Percentiles rank a stretch among this genome's conserved stretches.
Evolutionary conservation across 2,113 vertebrate species (phyloP).

Genomic region (Platichthys flesus): DNA sequence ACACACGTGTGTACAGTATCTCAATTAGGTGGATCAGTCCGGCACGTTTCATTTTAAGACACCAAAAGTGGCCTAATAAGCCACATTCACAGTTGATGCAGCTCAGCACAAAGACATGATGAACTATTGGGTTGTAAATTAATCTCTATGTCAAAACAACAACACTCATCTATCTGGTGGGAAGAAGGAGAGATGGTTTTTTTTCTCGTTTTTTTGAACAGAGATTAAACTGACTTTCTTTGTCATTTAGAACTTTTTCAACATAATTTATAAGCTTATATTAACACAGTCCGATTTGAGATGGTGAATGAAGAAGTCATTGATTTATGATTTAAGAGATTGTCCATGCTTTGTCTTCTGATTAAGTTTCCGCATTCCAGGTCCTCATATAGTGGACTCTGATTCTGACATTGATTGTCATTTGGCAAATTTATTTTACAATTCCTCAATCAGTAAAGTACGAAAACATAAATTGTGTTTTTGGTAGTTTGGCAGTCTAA

Average conservation of each 20-base stretch:
- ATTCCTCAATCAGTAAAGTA: too few relatives aligned
- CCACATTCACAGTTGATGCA: conserved; percentile 47
- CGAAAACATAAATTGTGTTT: too few relatives aligned
- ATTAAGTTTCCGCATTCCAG: conserved; percentile 24
- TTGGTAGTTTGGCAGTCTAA: too few relatives aligned
- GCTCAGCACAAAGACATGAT: conserved; percentile 19
- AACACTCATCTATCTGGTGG: not conserved
- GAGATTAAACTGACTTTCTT: not conserved
- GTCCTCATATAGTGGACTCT: too few relatives aligned
- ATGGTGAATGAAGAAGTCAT: conserved; percentile 6
- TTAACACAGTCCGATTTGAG: conserved; percentile 9
- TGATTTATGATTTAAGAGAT: conserved; percentile 44
- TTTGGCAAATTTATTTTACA: too few relatives aligned
- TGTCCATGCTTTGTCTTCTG: conserved; percentile 39
- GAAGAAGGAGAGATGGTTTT: conserved; percentile 8
- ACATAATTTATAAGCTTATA: not conserved
- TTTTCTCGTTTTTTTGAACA: not conserved
- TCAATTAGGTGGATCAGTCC: conserved; percentile 24
- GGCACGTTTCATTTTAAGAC: conserved; percentile 45
- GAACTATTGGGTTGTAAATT: conserved; percentile 22
- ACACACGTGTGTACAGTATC: conserved; percentile 23
- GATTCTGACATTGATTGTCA: too few relatives aligned
- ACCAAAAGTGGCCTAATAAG: conserved; percentile 59
- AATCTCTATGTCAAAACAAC: conserved; percentile 25
- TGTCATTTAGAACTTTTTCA: not conserved